A percentile compares a stretch with the other conserved stretches of the same genome.
phyloP scores from a whole-genome alignment of 1,140 invertebrate species.

The Arion vulgaris region DNA sequence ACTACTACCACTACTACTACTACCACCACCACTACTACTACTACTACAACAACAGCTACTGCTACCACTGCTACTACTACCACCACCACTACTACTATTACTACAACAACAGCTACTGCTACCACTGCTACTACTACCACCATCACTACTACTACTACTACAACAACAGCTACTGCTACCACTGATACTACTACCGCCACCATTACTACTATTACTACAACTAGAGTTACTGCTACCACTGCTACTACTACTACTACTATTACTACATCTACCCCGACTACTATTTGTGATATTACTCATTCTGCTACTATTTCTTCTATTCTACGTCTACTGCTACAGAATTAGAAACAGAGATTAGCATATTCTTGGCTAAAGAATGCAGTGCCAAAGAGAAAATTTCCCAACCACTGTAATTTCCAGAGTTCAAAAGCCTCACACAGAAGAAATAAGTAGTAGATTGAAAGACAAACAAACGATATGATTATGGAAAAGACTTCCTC shows the following conservation, averaged over 20 bases:
- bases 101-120: neutral
- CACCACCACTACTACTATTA: conserved; percentile 18
- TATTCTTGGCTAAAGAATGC: neutral
- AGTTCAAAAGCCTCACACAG: too few relatives aligned
- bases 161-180: neutral
- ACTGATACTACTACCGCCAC: neutral
- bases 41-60: neutral
- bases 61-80: conserved; percentile 10
- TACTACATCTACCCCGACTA: too few relatives aligned
- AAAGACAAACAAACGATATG: too few relatives aligned
- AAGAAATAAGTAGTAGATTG: too few relatives aligned
- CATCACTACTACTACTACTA: neutral
- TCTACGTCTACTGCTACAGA: too few relatives aligned
- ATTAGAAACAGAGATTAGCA: too few relatives aligned
- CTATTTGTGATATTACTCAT: too few relatives aligned
- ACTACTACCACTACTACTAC: neutral
- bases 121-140: neutral
- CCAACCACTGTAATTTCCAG: neutral
- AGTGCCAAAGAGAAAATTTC: too few relatives aligned
- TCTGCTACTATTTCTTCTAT: too few relatives aligned
- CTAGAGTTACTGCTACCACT: neutral
- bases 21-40: neutral
- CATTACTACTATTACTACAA: neutral
- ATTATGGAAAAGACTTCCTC: too few relatives aligned
- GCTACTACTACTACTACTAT: neutral